Percentiles rank a stretch among this genome's conserved stretches.
phyloP scores from a whole-genome alignment of 2,888 invertebrate genomes.

The Drosophila nigritarsus region DNA sequence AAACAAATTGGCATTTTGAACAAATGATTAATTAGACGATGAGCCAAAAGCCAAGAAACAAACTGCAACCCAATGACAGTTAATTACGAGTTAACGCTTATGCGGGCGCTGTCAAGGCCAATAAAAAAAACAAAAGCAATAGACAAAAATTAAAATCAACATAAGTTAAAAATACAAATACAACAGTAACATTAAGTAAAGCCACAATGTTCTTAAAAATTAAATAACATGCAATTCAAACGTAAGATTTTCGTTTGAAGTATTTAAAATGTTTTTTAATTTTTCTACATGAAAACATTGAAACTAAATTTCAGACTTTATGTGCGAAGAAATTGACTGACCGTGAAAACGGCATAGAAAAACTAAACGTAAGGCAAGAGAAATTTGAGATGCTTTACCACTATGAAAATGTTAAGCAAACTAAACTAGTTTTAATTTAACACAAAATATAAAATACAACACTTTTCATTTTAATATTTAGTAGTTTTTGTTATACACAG shows the following conservation, averaged over 20 bases:
- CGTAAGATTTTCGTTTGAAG: neutral
- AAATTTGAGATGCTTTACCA: neutral
- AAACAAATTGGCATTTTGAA: slow-evolving; percentile 61
- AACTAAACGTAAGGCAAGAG: neutral
- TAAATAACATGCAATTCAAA: neutral
- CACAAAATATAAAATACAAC: no score
- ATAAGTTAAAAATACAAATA: neutral
- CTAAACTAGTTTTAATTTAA: neutral
- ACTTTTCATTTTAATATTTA: neutral
- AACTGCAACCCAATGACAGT: slow-evolving; percentile 48
- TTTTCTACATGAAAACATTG: neutral
- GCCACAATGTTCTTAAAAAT: neutral
- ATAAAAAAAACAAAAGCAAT: neutral
- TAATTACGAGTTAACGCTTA: slow-evolving; percentile 35
- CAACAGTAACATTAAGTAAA: neutral
- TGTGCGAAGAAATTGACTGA: neutral
- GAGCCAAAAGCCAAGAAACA: slow-evolving; percentile 53
- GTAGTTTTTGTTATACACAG: neutral
- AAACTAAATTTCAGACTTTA: neutral
- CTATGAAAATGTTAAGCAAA: neutral
- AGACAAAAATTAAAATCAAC: slow-evolving; percentile 7
- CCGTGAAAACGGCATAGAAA: neutral
- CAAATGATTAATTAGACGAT: slow-evolving; percentile 68
- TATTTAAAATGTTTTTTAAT: neutral
- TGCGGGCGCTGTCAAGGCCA: slow-evolving; percentile 57